phyloP scores from a whole-genome alignment of 2,888 invertebrate genomes.

The Oxyteleia sp. region DNA sequence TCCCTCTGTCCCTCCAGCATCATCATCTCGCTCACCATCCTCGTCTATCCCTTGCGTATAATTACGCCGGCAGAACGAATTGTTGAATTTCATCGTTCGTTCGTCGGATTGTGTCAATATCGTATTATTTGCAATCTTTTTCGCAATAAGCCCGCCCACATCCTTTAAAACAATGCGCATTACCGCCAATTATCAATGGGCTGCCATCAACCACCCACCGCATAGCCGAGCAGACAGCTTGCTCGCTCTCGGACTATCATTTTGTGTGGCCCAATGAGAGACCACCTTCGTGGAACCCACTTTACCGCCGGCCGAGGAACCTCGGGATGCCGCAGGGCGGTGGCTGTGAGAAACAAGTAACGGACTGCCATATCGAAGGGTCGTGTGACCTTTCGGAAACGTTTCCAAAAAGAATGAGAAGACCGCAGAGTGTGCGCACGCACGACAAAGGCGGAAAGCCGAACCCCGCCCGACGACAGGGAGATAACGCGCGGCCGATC shows the following conservation, averaged over 20 bases:
- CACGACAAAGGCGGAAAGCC: constrained; percentile 53
- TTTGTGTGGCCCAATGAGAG: constrained; percentile 84
- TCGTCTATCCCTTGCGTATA: constrained; percentile 58
- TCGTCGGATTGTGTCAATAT: constrained; percentile 72
- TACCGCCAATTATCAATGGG: constrained; percentile 82
- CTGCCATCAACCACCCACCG: constrained; percentile 82
- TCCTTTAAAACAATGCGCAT: constrained; percentile 81
- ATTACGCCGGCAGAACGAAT: constrained; percentile 68
- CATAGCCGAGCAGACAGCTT: constrained; percentile 75
- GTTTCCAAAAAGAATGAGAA: constrained; percentile 64
- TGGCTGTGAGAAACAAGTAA: constrained; percentile 77
- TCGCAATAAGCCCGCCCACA: constrained; percentile 78
- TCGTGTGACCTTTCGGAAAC: constrained; percentile 73
- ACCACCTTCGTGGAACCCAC: constrained; percentile 84
- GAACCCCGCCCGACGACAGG: constrained; percentile 41
- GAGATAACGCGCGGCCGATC: constrained; percentile 60
- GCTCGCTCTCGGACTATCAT: constrained; percentile 80
- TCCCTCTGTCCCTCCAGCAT: not conserved
- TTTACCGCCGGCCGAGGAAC: constrained; percentile 81
- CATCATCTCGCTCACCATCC: constrained; percentile 7
- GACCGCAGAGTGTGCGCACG: constrained; percentile 39
- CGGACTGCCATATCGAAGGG: constrained; percentile 75
- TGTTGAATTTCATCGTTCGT: constrained; percentile 67
- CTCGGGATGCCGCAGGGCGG: constrained; percentile 78
- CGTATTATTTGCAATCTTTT: constrained; percentile 74